These are phyloP conservation scores for Colletes latitarsis DNA, from an alignment of 1,140 invertebrate genomes.

Conservation along the genomic window DNA sequence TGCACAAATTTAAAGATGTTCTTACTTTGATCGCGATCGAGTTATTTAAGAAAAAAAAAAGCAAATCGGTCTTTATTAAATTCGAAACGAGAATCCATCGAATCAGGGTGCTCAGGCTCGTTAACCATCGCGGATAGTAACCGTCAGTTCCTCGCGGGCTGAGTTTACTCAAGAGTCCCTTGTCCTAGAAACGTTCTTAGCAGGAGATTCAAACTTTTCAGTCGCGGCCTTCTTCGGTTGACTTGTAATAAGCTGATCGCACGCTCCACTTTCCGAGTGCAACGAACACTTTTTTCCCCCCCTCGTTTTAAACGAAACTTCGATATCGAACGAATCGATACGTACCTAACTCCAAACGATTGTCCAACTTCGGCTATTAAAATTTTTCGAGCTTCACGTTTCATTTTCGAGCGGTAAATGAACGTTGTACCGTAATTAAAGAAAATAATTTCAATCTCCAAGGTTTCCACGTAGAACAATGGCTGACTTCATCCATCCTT, in stretches of 20 bases:
- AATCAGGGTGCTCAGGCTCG: constrained; percentile 47
- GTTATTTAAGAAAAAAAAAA: constrained; percentile 9
- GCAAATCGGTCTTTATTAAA: constrained; percentile 22
- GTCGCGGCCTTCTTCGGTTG: constrained; percentile 48
- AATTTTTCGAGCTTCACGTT: background rate
- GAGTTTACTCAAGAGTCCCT: constrained; percentile 64
- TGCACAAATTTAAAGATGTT: constrained; percentile 1
- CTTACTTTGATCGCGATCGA: constrained; percentile 14
- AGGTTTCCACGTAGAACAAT: too few species aligned
- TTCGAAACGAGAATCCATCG: constrained; percentile 49
- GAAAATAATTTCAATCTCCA: too few species aligned
- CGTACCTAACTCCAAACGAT: background rate
- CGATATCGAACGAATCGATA: constrained; percentile 40
- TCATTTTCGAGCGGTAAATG: background rate
- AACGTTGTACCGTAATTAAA: background rate
- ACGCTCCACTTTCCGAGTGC: constrained; percentile 54
- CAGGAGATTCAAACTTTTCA: constrained; percentile 60
- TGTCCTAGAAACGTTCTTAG: constrained; percentile 62
- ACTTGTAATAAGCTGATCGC: constrained; percentile 66
- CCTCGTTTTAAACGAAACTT: constrained; percentile 6
- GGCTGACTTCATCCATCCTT: too few species aligned
- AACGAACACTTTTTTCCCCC: constrained; percentile 11
- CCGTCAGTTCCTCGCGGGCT: constrained; percentile 50
- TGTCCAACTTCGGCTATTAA: constrained; percentile 6
- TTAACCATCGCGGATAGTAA: constrained; percentile 44